phyloP scores from a whole-genome alignment of 2,888 invertebrate genomes.

The Apamea monoglypha region DNA sequence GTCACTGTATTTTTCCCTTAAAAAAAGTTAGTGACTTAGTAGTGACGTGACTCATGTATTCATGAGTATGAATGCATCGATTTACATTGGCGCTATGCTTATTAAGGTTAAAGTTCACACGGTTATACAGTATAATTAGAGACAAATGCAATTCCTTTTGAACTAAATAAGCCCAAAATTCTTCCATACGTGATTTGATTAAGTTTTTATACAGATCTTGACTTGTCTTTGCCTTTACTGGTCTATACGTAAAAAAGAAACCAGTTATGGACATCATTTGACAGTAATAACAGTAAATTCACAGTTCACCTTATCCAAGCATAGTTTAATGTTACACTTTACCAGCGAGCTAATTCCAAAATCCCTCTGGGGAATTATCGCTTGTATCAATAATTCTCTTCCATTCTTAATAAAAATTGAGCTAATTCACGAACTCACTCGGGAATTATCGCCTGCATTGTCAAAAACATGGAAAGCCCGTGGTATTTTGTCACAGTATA shows the following conservation, averaged over 20 bases:
- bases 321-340: background rate
- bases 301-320: background rate
- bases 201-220: background rate
- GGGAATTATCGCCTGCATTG: constrained; percentile 1
- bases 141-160: background rate
- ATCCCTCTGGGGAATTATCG: constrained; percentile 2
- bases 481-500: constrained; percentile 32
- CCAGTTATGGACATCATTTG: background rate
- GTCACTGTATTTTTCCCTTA: constrained; percentile 34
- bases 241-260: background rate
- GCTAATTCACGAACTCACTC: background rate
- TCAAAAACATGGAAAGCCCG: constrained; percentile 18
- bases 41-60: constrained; percentile 38
- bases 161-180: background rate
- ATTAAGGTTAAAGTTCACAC: constrained; percentile 25
- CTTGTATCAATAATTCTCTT: constrained; percentile 1
- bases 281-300: background rate
- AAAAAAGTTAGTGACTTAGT: constrained; percentile 11
- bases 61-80: constrained; percentile 25
- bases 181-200: background rate
- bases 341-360: background rate
- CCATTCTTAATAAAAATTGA: background rate
- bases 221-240: background rate
- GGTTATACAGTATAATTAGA: constrained; percentile 8
- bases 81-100: constrained; percentile 1